A percentile compares a stretch with the other conserved stretches of the same genome.
These are phyloP conservation scores for Cephus pulcher DNA, from an alignment of 2,888 invertebrate genomes.

Conservation along the genomic window DNA sequence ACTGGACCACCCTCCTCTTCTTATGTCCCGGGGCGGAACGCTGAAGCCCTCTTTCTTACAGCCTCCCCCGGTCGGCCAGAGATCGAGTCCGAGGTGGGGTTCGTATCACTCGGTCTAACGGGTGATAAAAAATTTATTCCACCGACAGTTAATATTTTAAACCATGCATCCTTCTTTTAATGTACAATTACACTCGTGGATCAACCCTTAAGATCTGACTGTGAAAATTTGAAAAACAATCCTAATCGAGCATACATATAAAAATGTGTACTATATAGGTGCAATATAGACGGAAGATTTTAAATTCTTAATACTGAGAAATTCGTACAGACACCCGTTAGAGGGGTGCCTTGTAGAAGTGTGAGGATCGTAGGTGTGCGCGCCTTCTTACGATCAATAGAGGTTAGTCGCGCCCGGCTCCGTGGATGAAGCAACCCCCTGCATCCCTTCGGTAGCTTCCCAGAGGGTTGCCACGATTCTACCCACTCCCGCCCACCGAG, in stretches of 20 bases:
- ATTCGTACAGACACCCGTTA: not conserved
- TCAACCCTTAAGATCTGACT: not conserved
- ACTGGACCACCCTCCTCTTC: conserved; percentile 41
- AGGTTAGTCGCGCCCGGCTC: conserved; percentile 62
- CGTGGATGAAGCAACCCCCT: conserved; percentile 48
- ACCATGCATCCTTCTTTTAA: not conserved
- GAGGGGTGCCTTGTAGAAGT: conserved; percentile 34
- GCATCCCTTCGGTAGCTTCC: not conserved
- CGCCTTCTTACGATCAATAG: conserved; percentile 61
- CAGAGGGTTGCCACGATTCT: not conserved
- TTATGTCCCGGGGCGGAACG: conserved; percentile 60
- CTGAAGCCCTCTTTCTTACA: conserved; percentile 51
- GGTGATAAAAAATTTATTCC: not conserved
- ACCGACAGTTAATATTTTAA: not conserved
- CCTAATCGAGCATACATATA: not conserved
- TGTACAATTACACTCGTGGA: not conserved
- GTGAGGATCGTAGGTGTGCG: conserved; percentile 55
- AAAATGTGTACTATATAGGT: not conserved
- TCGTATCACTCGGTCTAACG: not conserved
- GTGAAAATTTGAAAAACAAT: not conserved
- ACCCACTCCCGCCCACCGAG: conserved; percentile 43
- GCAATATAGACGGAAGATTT: not conserved
- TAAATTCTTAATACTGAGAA: not conserved
- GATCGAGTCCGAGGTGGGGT: not conserved
- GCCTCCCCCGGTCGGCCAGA: conserved; percentile 25